Base-by-base conservation (phyloP, 2,888 invertebrate genomes). In the Agrochola litura region DNA sequence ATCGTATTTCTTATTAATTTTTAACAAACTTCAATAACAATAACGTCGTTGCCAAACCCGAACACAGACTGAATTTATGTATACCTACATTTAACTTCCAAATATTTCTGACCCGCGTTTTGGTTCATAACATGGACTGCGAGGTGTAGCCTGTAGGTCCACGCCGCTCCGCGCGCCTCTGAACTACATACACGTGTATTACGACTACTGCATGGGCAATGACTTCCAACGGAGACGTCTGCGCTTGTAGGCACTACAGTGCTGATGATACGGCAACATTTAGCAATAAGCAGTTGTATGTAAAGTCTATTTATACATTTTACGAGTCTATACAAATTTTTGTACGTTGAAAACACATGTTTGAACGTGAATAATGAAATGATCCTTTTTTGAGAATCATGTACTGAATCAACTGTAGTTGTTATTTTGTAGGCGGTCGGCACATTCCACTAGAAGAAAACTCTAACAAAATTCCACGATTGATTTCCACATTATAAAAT, bases 351-450 rank as follows among this genome's bases (percentile, higher is more conserved):
- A 91, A 95, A 95, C 94, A 95, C 95, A 95, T 94, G 94, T 95
- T 94, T 91, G 93, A 92, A 94, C 94, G 94, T 94, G 95, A 95
- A 91, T 93, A 93, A 92, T 92, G 91, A 93, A 93, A 95, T 96
- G 96, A 95, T 96, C 95, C 95, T 96, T 96, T 95, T 96, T 96
- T 96, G 96, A 96, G 96, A 96, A 95, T 96, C 95, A 95, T 96
- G 96, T 95, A 96, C 94, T 95, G 94, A 95, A 93, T 94, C 94
- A 95, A 94, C 92, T 91, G 95, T 96, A 96, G 96, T 94, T 92
- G 94, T 95, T 96, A 95, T 94, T 94, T 94, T 95, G 93, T 95
- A 96, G 96, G 96, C 95, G 95, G 96, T 96, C 96, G 96, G 96
- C 96, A 96, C 96, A 96, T 96, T 96, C 96, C 96, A 96, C 93